Evolutionary conservation across 2,888 invertebrate species (phyloP), one percentile per base, ranked within the genome.

Genomic region (Drosophila neonasuta): DNA sequence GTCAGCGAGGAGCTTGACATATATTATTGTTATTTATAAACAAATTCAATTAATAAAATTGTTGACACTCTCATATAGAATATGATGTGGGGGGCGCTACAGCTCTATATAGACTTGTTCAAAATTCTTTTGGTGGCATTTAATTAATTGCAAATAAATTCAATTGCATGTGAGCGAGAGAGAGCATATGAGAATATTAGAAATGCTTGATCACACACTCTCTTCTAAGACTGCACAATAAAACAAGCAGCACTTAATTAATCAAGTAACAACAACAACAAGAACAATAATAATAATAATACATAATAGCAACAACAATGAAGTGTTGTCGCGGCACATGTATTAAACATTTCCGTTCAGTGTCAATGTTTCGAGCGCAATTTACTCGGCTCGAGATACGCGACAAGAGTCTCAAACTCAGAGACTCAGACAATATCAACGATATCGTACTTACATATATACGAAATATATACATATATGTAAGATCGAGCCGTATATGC

Each of bases 311-410:
- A 73, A 76, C 46, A 70, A 58, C 58, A 49, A 58, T 49, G 10
- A 39, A 76, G 76, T 79, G 80, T 86, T 86, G 82, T 79, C 80
- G 77, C 80, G 77, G 78, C 75, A 74, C 76, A 88, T 87, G 86
- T 84, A 89, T 89, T 90, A 89, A 90, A 90, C 89, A 89, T 89
- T 90, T 89, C 89, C 89, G 89, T 88, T 90, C 89, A 88, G 90
- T 89, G 90, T 90, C 89, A 89, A 89, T 89, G 90, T 86, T 88
- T 88, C 79, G 74, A 75, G 84, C 84, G 80, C 86, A 87, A 87
- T 88, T 77, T 75, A 69, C 73, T 73, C 72, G 71, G 45, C 74
- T 65, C 62, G 63, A 70, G 85, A 82, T 78, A 80, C 76, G 66
- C 76, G 66, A 32, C 42, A 17, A 60, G 45, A 46, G 49, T 60